Base-by-base conservation (phyloP, 2,113 vertebrate species). In the Lagopus muta region DNA sequence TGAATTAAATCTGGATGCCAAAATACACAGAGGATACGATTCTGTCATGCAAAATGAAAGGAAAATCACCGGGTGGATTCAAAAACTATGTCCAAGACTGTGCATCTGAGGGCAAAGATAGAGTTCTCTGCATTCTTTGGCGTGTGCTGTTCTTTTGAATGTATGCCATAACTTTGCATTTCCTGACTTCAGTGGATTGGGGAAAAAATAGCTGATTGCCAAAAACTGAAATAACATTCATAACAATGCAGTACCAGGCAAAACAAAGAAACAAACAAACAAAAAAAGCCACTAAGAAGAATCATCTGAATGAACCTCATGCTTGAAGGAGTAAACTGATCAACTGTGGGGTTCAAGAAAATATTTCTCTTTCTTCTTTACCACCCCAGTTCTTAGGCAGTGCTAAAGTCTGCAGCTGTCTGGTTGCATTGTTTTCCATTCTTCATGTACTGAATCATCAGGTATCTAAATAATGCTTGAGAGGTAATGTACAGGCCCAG, bases 381-480 rank as follows among this genome's bases (percentile, higher is more conserved):
- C 34, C 28, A 15, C 52, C 72, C 12, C 28, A n/a, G 36, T 66
- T 58, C 75, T 80, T 86, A 72, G 28, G 47, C 89, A 92, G 89
- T 92, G 92, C 76, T 95, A 75, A 62, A 84, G 72, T 38, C 60
- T 82, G 80, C 78, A 95, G 70, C 60, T 95, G 86, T 60, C 92
- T 97, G 94, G 88, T 89, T 97, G 58, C 25, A 62, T 47, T 71
- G 25, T 93, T 97, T 95, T 95, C 88, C 88, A 82, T 89, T 70
- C 75, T 95, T 74, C 32, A 10, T 82, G 71, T 66, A 91, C 78
- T 96, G 91, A 94, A 71, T 96, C 91, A 94, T 79, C 92, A 93
- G 84, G 89, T 96, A 84, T 88, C 91, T 86, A 88, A 82, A 76
- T 65, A 67, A 61, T 72, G 90, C 94, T 85, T 38, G 48, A 50